A percentile compares a stretch with the other conserved stretches of the same genome.
Conservation (phyloP, 2,888 invertebrate genomes). For the Boloria selene region DNA sequence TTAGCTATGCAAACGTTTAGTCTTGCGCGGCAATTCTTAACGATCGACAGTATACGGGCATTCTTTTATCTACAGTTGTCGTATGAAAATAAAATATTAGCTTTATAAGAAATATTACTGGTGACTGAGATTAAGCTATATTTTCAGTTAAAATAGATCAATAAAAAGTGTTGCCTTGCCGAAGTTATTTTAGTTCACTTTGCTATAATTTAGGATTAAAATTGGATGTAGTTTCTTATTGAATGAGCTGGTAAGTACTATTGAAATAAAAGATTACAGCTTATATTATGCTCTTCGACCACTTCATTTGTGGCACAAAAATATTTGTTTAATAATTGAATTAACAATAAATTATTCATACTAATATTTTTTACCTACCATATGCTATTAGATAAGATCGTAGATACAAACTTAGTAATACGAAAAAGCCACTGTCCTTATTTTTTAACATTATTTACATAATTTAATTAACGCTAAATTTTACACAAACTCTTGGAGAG, state of each 20-base stretch:
- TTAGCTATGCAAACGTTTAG: conserved; percentile 25
- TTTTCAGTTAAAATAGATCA: background rate
- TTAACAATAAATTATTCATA: no score
- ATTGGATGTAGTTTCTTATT: background rate
- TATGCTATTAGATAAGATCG: no score
- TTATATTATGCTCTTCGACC: no score
- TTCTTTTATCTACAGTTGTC: background rate
- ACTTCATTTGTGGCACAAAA: no score
- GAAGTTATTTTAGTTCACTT: background rate
- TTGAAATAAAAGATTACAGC: no score
- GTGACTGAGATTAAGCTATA: background rate
- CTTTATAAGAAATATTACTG: background rate
- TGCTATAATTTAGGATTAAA: background rate
- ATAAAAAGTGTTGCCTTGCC: background rate
- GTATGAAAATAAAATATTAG: background rate
- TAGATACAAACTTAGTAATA: no score
- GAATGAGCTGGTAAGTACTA: no score
- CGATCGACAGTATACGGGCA: conserved; percentile 17
- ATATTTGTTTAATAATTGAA: no score
- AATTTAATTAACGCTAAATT: background rate
- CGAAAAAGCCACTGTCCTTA: no score
- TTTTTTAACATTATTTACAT: no score
- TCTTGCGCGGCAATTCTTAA: conserved; percentile 28
- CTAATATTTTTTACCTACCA: no score
- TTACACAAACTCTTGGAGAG: background rate